phyloP scores from a whole-genome alignment of 2,888 invertebrate genomes.

The Netelia melanura region DNA sequence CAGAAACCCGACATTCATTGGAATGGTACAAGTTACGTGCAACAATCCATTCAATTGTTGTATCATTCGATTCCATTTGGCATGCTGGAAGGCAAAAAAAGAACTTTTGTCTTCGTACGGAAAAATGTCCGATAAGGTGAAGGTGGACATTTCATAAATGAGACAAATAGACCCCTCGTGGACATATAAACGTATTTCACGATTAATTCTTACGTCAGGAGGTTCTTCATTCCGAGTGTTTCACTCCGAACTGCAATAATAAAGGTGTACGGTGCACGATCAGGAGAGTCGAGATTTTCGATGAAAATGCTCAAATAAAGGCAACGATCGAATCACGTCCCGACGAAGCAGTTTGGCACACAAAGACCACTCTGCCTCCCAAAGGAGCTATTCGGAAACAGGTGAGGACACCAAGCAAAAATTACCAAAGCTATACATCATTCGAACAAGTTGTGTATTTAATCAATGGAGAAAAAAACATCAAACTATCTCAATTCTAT shows the following conservation, averaged over 20 bases:
- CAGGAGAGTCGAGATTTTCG: slow-evolving; percentile 73
- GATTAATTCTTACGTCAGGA: slow-evolving; percentile 67
- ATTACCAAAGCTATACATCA: too few relatives aligned
- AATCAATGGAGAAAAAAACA: too few relatives aligned
- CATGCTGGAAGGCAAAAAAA: slow-evolving; percentile 78
- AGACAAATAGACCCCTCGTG: background rate
- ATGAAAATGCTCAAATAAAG: slow-evolving; percentile 69
- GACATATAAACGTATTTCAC: slow-evolving; percentile 14
- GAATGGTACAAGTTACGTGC: slow-evolving; percentile 76
- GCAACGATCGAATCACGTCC: slow-evolving; percentile 58
- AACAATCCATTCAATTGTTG: slow-evolving; percentile 73
- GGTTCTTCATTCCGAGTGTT: slow-evolving; percentile 71
- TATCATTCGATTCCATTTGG: slow-evolving; percentile 73
- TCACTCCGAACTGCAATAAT: slow-evolving; percentile 74
- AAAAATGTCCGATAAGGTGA: slow-evolving; percentile 77
- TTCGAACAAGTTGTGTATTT: too few relatives aligned
- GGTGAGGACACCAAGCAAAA: slow-evolving; percentile 21
- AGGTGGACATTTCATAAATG: background rate
- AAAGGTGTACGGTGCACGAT: slow-evolving; percentile 66
- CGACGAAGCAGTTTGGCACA: slow-evolving; percentile 43
- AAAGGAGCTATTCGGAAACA: slow-evolving; percentile 77
- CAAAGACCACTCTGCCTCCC: slow-evolving; percentile 26
- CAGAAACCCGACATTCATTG: slow-evolving; percentile 78
- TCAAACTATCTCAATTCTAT: background rate
- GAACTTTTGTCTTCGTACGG: slow-evolving; percentile 67